These are phyloP conservation scores for Limnephilus lunatus DNA, from an alignment of 2,888 invertebrate species.

Conservation along the genomic window DNA sequence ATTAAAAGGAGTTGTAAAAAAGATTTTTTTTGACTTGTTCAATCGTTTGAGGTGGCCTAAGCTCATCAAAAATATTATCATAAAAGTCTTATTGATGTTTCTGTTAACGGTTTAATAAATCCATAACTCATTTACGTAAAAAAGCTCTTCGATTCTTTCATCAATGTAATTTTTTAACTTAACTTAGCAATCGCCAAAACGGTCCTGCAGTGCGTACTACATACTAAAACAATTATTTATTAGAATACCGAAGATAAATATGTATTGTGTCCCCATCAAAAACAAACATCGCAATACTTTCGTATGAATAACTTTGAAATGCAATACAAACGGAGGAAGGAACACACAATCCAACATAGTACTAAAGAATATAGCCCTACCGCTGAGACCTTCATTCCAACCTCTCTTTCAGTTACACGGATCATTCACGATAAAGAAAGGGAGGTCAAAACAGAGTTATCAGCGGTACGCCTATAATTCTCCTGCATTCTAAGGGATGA, in stretches of 20 bases:
- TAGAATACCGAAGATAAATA: not conserved
- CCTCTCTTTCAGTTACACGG: not conserved
- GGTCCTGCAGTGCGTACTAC: not conserved
- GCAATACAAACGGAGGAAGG: not conserved
- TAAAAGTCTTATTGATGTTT: not conserved
- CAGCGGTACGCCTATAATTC: not conserved
- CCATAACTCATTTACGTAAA: not conserved
- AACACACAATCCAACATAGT: not conserved
- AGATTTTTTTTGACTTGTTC: no score
- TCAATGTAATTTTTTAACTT: not conserved
- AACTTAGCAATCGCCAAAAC: not conserved
- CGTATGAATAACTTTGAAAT: not conserved
- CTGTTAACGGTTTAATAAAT: not conserved
- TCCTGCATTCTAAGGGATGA: not conserved
- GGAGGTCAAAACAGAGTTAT: not conserved
- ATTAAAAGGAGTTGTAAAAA: no score
- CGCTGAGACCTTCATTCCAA: not conserved
- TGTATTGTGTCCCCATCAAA: not conserved
- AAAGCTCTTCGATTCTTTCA: not conserved
- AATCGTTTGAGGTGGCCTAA: no score
- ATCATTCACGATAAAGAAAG: not conserved
- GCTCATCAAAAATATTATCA: no score
- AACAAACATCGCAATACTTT: conserved; percentile 21
- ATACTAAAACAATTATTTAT: no score
- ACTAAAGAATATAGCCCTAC: not conserved